Conservation (phyloP, 2,888 invertebrate species). For the Cantharis rustica region DNA sequence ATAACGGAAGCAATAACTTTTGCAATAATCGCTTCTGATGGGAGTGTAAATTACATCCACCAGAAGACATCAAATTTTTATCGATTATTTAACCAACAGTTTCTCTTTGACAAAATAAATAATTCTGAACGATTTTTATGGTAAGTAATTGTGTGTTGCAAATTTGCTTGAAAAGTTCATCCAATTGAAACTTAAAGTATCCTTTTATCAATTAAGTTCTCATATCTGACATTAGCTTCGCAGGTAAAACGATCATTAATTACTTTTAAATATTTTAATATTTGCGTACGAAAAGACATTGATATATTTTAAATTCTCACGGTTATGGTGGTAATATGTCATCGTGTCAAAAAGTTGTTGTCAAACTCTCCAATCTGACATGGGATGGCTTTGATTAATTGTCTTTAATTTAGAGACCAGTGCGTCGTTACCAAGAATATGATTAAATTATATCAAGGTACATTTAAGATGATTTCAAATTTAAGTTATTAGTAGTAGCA, state of each 20-base stretch:
- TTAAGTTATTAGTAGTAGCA: conserved; percentile 4
- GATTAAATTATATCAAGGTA: conserved; percentile 8
- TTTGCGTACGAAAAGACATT: conserved; percentile 20
- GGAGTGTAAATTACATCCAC: background rate
- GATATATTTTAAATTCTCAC: conserved; percentile 24
- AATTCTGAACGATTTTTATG: background rate
- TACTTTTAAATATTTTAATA: conserved; percentile 25
- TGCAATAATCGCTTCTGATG: background rate
- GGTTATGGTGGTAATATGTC: conserved; percentile 28
- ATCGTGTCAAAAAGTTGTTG: conserved; percentile 23
- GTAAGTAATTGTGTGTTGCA: background rate
- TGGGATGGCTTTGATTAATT: conserved; percentile 28
- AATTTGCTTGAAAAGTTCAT: background rate
- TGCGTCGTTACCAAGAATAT: conserved; percentile 3
- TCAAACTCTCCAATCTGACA: conserved; percentile 31
- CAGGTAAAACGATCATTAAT: conserved; percentile 28
- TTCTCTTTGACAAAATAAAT: background rate
- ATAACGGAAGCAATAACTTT: background rate
- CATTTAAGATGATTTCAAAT: background rate
- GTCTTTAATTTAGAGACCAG: conserved; percentile 17
- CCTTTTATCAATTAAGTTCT: background rate
- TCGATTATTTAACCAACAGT: background rate
- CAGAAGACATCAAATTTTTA: background rate
- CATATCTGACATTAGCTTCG: conserved; percentile 21
- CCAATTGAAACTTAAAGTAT: background rate